Evolutionary conservation across 1,140 invertebrate species (phyloP), one percentile per base, ranked within the genome.

Genomic region (Camponotus floridanus): DNA sequence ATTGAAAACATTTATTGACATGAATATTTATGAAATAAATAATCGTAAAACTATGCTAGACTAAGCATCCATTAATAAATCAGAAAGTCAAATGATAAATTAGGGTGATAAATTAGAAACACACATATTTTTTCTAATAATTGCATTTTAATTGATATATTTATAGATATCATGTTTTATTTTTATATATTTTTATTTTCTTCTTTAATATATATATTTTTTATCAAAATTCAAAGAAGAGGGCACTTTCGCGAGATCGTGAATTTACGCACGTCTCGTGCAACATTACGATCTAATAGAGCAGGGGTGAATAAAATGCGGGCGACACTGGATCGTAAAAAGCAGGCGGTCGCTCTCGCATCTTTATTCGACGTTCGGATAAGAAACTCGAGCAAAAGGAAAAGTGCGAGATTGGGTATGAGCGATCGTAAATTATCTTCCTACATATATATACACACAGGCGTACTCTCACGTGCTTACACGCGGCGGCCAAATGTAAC

Each of bases 201-300:
- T 3, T 31, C 13, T 4, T 48, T 18, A n/a, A 42, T 70, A 45
- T 45, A 45, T 45, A 11, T 45, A 45, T 45, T 9, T 36, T 31
- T 13, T 13, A 26, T 5, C 48, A 70, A 51, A 68, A 83, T 57
- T 57, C 45, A 33, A 36, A 13, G 31, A 11, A n/a, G 6, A 68
- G 0, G 26, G 36, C 61, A 48, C 3, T 51, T 67, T 26, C 11
- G 31, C 31, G 15, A 42, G n/a, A 26, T 45, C n/a, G 64, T 42
- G 48, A 57, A 80, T 80, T 70, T 80, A 80, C 64, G 78, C 31
- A 57, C 76, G 70, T 84, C 78, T 62, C 73, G 55, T 74, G 81
- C 84, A 86, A 89, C 85, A 84, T 88, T 51, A 64, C 42, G 18
- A 45, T 65, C 57, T 88, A 85, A 88, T 74, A 85, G 39, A 71